A percentile compares a stretch with the other conserved stretches of the same genome.
phyloP scores from a whole-genome alignment of 2,888 invertebrate genomes.

The Mechanitis messenoides region DNA sequence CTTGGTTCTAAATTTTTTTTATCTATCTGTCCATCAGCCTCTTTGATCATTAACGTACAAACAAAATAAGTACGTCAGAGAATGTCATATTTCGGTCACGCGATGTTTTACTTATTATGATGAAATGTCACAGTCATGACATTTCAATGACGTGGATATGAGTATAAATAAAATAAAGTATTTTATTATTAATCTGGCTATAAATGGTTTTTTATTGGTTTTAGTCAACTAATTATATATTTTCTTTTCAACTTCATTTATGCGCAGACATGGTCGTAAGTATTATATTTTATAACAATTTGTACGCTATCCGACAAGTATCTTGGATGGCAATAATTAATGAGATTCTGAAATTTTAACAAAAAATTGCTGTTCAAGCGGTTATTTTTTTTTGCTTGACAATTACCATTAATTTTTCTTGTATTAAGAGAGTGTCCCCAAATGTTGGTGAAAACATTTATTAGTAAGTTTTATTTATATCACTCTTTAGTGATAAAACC shows the following conservation, averaged over 20 bases:
- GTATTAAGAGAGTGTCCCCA: not conserved
- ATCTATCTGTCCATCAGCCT: not conserved
- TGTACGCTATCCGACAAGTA: not conserved
- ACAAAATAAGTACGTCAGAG: conserved; percentile 10
- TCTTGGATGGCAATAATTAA: too few species aligned
- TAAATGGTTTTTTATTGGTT: too few species aligned
- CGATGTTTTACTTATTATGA: conserved; percentile 19
- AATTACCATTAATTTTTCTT: not conserved
- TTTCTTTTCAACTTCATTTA: too few species aligned
- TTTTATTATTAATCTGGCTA: not conserved
- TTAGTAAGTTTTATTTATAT: not conserved
- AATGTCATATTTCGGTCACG: conserved; percentile 19
- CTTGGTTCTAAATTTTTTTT: not conserved
- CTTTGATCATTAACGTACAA: conserved; percentile 13
- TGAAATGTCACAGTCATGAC: conserved; percentile 11
- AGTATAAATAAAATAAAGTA: conserved; percentile 3
- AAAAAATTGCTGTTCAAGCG: too few species aligned
- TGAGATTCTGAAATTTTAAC: too few species aligned
- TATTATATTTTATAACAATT: too few species aligned
- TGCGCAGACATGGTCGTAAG: too few species aligned
- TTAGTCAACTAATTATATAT: too few species aligned
- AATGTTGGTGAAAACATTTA: not conserved
- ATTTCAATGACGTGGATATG: too few species aligned
- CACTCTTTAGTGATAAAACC: not conserved
- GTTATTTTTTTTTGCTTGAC: not conserved